Percentiles rank a stretch among this genome's conserved stretches.
These are phyloP conservation scores for Ciconia maguari DNA, from an alignment of 2,113 vertebrate genomes.

Conservation along the genomic window DNA sequence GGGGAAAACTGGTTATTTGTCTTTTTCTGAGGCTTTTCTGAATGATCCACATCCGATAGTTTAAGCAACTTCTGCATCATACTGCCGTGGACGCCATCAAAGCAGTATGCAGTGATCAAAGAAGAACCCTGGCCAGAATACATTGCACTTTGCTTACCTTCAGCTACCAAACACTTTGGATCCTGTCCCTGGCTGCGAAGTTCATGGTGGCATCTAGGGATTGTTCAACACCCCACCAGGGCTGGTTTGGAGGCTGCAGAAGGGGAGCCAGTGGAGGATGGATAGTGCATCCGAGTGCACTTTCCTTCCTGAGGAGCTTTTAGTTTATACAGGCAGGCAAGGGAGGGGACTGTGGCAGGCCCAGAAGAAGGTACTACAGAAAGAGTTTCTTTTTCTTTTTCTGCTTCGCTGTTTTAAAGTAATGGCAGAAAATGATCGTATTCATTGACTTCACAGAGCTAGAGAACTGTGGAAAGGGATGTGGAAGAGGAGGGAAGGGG, in stretches of 20 bases:
- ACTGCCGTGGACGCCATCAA: background rate
- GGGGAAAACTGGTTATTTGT: background rate
- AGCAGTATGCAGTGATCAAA: background rate
- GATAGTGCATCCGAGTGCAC: background rate
- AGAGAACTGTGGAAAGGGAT: background rate
- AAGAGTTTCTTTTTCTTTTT: background rate
- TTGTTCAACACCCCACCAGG: background rate
- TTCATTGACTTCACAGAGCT: background rate
- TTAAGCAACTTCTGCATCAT: background rate
- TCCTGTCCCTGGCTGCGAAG: background rate
- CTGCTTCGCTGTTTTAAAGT: background rate
- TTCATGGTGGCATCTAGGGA: background rate
- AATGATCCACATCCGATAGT: background rate
- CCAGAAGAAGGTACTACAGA: background rate
- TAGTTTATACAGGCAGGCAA: background rate
- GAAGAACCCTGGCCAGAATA: background rate
- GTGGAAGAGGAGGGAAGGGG: background rate
- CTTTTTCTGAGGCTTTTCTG: background rate
- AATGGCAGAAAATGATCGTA: background rate
- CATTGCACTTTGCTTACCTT: background rate
- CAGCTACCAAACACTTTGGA: background rate
- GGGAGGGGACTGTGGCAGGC: background rate
- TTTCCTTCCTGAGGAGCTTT: background rate
- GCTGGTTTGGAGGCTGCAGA: background rate
- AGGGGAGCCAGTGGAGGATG: background rate